Evolutionary conservation across 2,113 vertebrate genomes (phyloP), one percentile per base, ranked within the genome.

Genomic region (Aspiorhynchus laticeps): DNA sequence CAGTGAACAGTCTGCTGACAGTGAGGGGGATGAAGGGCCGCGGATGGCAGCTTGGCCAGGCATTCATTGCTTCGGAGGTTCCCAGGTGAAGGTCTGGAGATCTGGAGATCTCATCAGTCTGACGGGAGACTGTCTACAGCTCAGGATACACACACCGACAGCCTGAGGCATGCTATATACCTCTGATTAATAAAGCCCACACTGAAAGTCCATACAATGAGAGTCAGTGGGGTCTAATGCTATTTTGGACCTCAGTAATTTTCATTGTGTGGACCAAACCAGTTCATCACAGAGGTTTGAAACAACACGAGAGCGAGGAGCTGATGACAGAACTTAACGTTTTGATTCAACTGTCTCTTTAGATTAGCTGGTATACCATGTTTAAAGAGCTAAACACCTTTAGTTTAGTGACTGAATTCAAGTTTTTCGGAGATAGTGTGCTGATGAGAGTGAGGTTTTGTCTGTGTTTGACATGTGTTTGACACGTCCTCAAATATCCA

Each of bases 31-130:
- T 36, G 87, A 48, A 61, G 33, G 61, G 73, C 28, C n/a, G 43
- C 61, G 26, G 77, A 61, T 85, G 87, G 65, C 74, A 85, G 83
- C 82, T 87, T 86, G 85, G 80, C 87, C 83, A 21, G 65, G 77
- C 85, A 86, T 8, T 87, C 87, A 87, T 86, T 78, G 71, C 43
- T 85, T 87, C 79, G 76, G 85, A 82, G 83, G 46, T 83, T 77
- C 75, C 78, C 83, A 86, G 82, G 75, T 87, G 80, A 87, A 79
- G 85, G 67, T 86, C 80, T 87, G 88, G 90, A 63, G 82, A 33
- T 33, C 65, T 81, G 59, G 51, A 63, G 61, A 81, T 74, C 75
- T 56, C 84, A 87, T 84, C 88, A 88, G 15, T 77, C 79, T 83
- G 85, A 88, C 79, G 79, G 83, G 76, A 79, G 79, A 71, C 36